These are phyloP conservation scores for Pseudotriccus pelzelni DNA, from an alignment of 2,797 vertebrate species.

Conservation along the genomic window DNA sequence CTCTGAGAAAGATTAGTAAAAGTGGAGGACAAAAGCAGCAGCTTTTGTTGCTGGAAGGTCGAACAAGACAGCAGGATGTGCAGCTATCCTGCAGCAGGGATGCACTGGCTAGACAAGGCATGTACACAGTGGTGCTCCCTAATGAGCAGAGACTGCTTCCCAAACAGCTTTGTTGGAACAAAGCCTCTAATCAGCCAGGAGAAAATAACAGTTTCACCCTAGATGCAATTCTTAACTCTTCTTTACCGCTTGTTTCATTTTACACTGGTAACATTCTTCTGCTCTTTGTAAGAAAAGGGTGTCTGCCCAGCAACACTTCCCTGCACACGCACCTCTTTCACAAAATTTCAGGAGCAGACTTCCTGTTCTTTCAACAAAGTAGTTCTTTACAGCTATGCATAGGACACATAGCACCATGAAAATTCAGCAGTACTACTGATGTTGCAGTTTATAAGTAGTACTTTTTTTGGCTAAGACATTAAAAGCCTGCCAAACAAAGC, in stretches of 20 bases:
- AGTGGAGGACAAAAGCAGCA: neutral
- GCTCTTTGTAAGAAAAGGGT: neutral
- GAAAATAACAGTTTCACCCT: neutral
- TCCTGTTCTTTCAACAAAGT: neutral
- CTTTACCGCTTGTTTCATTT: neutral
- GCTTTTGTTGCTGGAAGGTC: neutral
- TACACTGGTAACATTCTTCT: neutral
- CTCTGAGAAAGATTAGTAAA: neutral
- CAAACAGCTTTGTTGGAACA: neutral
- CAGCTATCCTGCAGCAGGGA: neutral
- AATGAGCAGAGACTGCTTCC: neutral
- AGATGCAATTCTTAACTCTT: neutral
- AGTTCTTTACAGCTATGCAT: neutral
- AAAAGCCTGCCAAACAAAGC: neutral
- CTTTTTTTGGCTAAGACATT: neutral
- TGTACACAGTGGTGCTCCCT: fast-evolving
- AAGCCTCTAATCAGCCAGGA: neutral
- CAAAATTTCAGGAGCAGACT: neutral
- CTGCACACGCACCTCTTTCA: neutral
- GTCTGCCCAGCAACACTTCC: neutral
- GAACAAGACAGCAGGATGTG: neutral
- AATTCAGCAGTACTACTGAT: neutral
- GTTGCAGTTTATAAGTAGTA: neutral
- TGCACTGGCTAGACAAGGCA: neutral
- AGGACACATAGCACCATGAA: neutral